Evolutionary conservation across 2,888 invertebrate genomes (phyloP), one percentile per base, ranked within the genome.

Genomic region (Chymomyza procnemis): DNA sequence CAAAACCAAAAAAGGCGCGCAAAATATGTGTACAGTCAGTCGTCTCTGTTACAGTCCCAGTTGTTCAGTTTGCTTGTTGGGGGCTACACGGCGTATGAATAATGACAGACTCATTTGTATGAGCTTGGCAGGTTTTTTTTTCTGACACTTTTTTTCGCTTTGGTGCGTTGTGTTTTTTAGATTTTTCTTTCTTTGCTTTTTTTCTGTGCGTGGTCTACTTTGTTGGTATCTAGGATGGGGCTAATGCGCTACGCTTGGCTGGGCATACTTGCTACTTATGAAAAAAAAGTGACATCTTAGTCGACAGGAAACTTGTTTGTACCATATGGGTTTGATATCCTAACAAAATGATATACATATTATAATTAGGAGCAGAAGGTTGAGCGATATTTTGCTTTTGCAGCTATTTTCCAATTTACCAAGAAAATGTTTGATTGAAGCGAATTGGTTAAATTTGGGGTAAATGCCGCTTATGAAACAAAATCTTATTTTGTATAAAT

Each of bases 71-170:
- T 61, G 63, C 64, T 78, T 69, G 67, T 71, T 66, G 26, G 64
- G 67, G 21, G 14, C 54, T 21, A 54, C 69, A 64, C 71, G 70
- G 71, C 73, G 75, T 74, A 76, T 85, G 86, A 85, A 85, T 84
- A 82, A 82, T 85, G 82, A 75, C 75, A 75, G 84, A 74, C 79
- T 85, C 82, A 82, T 82, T 82, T 80, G 86, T 75, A 76, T 68
- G 73, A 76, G 75, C 71, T 70, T 72, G 79, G 69, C 73, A 76
- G 73, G 64, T 83, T 78, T 85, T 83, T 78, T 63, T 54, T 46
- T 18, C 50, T 50, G 9, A 16, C 16, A 18, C 50, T 50, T 16
- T n/a, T 19, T 22, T 56, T 16, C 18, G 34, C 19, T 34, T 16
- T 18, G 57, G 61, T 63, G n/a, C 19, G 26, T 57, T 34, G 21